Evolutionary conservation across 2,797 vertebrate species (phyloP).

Genomic region (Otolemur crassicaudatus): DNA sequence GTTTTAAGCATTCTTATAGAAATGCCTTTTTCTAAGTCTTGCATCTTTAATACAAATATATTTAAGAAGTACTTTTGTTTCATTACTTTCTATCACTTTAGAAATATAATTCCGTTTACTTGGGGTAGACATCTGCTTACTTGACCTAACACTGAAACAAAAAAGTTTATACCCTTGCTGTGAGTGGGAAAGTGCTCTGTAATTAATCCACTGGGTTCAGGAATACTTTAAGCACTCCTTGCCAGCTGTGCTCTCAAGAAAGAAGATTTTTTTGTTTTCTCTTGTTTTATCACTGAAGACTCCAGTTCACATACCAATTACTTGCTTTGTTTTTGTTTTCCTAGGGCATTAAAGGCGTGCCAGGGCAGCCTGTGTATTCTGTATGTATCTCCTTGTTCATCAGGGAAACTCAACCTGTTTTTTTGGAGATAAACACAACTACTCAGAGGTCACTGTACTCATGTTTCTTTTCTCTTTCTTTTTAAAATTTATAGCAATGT

Average conservation of each 20-base stretch:
- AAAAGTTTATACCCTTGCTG: neutral
- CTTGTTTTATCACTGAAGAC: slow-evolving; percentile 3
- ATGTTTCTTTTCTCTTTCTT: neutral
- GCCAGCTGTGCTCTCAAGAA: neutral
- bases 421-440: neutral
- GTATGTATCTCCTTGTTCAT: slow-evolving; percentile 85
- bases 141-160: neutral
- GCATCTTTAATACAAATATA: neutral
- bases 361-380: slow-evolving; percentile 83
- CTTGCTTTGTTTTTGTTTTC: slow-evolving; percentile 44
- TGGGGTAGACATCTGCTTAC: neutral
- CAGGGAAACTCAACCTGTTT: neutral
- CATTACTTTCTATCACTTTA: neutral
- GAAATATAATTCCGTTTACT: neutral
- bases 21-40: slow-evolving; percentile 15
- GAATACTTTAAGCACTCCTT: neutral
- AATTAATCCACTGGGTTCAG: neutral
- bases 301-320: neutral
- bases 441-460: neutral
- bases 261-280: neutral
- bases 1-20: slow-evolving; percentile 17
- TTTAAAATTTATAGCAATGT: slow-evolving; percentile 88
- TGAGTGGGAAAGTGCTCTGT: neutral
- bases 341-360: slow-evolving; percentile 90
- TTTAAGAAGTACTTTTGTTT: slow-evolving; percentile 1